Evolutionary conservation across 1,140 invertebrate species (phyloP).

Genomic region (Asbolus verrucosus): DNA sequence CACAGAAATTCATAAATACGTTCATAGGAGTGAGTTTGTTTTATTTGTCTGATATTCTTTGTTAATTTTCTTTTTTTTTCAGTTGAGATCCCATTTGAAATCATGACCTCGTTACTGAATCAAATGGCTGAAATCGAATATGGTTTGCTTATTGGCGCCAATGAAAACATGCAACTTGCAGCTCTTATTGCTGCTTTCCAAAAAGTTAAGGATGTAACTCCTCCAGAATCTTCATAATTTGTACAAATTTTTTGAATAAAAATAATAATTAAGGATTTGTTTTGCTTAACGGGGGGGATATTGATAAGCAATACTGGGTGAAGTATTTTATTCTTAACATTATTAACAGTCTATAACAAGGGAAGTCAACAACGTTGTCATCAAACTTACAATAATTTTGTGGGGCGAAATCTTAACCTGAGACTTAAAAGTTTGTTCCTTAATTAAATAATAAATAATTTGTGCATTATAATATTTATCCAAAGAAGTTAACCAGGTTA

Average conservation of each 20-base stretch:
- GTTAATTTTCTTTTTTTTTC: constrained; percentile 64
- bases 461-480: constrained; percentile 46
- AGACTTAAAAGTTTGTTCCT: constrained; percentile 1
- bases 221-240: constrained; percentile 46
- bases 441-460: constrained; percentile 19
- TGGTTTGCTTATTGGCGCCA: constrained; percentile 80
- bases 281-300: too few relatives aligned
- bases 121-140: constrained; percentile 88
- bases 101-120: constrained; percentile 80
- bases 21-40: constrained; percentile 83
- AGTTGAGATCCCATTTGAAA: constrained; percentile 85
- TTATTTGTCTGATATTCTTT: constrained; percentile 5
- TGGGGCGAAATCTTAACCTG: constrained; percentile 4
- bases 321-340: constrained; percentile 18
- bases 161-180: constrained; percentile 88
- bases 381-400: not conserved
- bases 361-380: constrained; percentile 18
- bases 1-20: constrained; percentile 86
- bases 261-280: too few relatives aligned
- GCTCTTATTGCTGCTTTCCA: constrained; percentile 85
- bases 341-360: constrained; percentile 23
- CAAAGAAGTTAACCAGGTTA: constrained; percentile 68
- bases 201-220: constrained; percentile 70
- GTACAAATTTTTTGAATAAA: constrained; percentile 7
- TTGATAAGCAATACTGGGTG: too few relatives aligned